Conservation (phyloP, 2,113 vertebrate species). For the Labrus mixtus region DNA sequence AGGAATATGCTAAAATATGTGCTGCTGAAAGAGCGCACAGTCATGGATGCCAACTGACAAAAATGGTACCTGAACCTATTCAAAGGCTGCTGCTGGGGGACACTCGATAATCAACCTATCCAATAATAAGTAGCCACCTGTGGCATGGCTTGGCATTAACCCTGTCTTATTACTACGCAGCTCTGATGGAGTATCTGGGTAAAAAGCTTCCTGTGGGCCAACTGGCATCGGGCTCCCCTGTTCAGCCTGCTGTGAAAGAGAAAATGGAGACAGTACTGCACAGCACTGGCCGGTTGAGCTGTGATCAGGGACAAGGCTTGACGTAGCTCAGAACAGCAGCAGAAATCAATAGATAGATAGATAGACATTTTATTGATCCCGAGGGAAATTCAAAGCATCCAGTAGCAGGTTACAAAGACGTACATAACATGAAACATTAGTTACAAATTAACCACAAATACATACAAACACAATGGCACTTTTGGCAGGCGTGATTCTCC, state of each 20-base stretch:
- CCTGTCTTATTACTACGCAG: conserved; percentile 68
- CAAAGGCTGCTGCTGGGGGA: conserved; percentile 24
- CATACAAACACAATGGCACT: too few species aligned
- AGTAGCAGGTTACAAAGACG: too few species aligned
- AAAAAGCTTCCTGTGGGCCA: conserved; percentile 54
- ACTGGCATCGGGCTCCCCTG: conserved; percentile 45
- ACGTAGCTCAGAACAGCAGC: conserved; percentile 21
- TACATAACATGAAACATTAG: too few species aligned
- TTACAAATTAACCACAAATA: too few species aligned
- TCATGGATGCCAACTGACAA: neutral
- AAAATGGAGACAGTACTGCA: conserved; percentile 35
- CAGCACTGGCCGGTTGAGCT: conserved; percentile 29
- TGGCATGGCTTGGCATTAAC: conserved; percentile 55
- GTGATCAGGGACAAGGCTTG: conserved; percentile 58
- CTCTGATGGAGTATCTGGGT: conserved; percentile 64
- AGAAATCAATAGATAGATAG: conserved; percentile 52
- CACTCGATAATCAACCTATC: conserved; percentile 46
- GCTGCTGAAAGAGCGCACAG: conserved; percentile 5
- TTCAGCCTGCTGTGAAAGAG: conserved; percentile 58
- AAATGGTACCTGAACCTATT: conserved; percentile 11
- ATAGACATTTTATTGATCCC: too few species aligned
- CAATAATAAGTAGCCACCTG: conserved; percentile 62
- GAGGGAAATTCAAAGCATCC: too few species aligned
- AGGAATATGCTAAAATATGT: conserved; percentile 27
- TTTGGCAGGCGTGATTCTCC: conserved; percentile 26